phyloP scores from a whole-genome alignment of 2,797 vertebrate species.

The Falco biarmicus region DNA sequence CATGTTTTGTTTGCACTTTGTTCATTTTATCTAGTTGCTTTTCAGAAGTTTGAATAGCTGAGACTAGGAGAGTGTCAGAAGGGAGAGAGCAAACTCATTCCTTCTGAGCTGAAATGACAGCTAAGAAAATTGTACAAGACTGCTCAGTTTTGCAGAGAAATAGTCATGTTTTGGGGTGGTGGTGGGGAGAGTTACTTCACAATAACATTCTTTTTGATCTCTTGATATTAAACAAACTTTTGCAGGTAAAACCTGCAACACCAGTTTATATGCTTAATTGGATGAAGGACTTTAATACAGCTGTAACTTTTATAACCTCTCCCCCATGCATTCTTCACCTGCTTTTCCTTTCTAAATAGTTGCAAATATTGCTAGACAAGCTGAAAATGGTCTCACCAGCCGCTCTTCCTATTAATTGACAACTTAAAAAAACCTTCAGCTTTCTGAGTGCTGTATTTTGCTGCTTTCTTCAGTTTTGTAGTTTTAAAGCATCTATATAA shows the following conservation, averaged over 20 bases:
- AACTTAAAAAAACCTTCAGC: neutral
- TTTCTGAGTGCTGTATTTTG: neutral
- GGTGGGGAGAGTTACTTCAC: neutral
- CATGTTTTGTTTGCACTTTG: neutral
- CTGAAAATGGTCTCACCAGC: neutral
- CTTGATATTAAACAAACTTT: neutral
- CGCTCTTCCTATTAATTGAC: neutral
- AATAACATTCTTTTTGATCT: neutral
- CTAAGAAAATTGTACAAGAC: neutral
- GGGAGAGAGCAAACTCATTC: neutral
- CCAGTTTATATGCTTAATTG: neutral
- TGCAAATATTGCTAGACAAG: neutral
- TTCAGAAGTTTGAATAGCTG: neutral
- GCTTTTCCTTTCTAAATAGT: neutral
- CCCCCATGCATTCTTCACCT: neutral
- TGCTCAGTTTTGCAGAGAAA: neutral
- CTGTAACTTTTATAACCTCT: neutral
- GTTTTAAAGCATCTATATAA: constrained; percentile 25
- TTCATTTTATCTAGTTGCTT: neutral
- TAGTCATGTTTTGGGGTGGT: no score
- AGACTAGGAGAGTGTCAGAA: neutral
- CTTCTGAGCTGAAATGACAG: neutral
- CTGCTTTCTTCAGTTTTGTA: neutral
- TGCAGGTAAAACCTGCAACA: neutral
- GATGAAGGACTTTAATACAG: neutral